Evolutionary conservation across 2,113 vertebrate genomes (phyloP), one percentile per base, ranked within the genome.

Genomic region (Rhabdornis inornatus): DNA sequence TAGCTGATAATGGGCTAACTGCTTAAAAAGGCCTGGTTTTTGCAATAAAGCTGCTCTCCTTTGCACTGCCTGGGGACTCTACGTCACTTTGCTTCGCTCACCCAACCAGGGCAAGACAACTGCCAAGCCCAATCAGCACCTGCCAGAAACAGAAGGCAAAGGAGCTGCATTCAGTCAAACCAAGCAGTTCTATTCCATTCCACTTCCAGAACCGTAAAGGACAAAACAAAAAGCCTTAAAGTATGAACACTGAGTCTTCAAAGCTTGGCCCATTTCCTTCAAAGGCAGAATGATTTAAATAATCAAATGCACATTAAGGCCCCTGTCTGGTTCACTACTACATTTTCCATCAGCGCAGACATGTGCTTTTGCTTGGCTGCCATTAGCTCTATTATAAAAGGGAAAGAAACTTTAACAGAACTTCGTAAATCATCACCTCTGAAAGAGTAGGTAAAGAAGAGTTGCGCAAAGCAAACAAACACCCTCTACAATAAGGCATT

Each of bases 401-500:
- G 14, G 52, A 83, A 63, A 90, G 27, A 92, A 92, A 89, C 47
- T 95, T 95, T 91, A 96, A 87, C 89, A 82, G 70, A 66, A 40
- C 56, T 81, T 70, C 0, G 91, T 95, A 88, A 95, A 96, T 93
- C 59, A 96, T 89, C 91, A 87, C 66, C 84, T 90, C 50, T 60
- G 35, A 59, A 89, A 61, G 31, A 61, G 10, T 0, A 77, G 74
- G 70, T 66, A 83, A 57, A 80, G 56, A 56, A 59, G 50, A 80
- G 68, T 94, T 96, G 78, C 52, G 4, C 83, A 96, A 94, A 64
- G 59, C 88, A 92, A 92, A 80, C 79, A 90, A 85, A 61, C 56
- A 35, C 10, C 30, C 55, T 57, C 20, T 60, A 28, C 2, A 39
- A 63, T 42, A n/a, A 83, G 59, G 63, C 39, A 65, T 39, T 71